Base-by-base conservation (phyloP, 2,888 invertebrate genomes). In the Melolontha melolontha region DNA sequence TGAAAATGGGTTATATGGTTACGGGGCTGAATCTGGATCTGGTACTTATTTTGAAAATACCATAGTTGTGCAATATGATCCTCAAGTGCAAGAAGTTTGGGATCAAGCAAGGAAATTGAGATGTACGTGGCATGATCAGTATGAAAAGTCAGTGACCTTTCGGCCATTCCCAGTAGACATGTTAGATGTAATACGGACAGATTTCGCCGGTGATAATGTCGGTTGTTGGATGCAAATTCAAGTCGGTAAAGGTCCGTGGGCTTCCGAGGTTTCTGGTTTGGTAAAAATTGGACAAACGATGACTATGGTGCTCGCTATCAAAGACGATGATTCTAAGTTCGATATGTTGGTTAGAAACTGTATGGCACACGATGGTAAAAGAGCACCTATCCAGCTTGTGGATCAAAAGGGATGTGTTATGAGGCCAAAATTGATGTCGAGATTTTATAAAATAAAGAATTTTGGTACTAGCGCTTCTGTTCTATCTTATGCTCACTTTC, bases 181-280 rank as follows among this genome's bases (percentile, higher is more conserved):
- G 95, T 80, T 96, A 64, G 96, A 96, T 81, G 96, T 96, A 4
- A 95, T 96, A n/a, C 85, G 95, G 63, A 96, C 96, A 2, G 96
- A 96, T 78, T 97, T 97, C 75, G 95, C 96, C 67, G 96, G 96
- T 0, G 96, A 97, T 78, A 97, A 97, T 79, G 95, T 96, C 1
- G 96, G 96, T 14, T 96, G 96, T 84, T 97, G 96, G 96, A 96
- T 97, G 96, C 96, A 96, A 81, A 96, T 97, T 74, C 96, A 97
- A 86, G 95, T 95, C 2, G 96, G 95, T 44, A 95, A 95, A 80
- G 95, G 96, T 17, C 96, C 96, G 0, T 97, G 96, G 96, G 96
- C 96, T 8, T 95, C 95, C 0, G 96, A 96, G 84, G 96, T 96
- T 0, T 95, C 95, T 0, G 96, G 96, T 0, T 86, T 97, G 55